A percentile compares a stretch with the other conserved stretches of the same genome.
Evolutionary conservation across 2,888 invertebrate genomes (phyloP).

Genomic region (Gnatocerus cornutus): DNA sequence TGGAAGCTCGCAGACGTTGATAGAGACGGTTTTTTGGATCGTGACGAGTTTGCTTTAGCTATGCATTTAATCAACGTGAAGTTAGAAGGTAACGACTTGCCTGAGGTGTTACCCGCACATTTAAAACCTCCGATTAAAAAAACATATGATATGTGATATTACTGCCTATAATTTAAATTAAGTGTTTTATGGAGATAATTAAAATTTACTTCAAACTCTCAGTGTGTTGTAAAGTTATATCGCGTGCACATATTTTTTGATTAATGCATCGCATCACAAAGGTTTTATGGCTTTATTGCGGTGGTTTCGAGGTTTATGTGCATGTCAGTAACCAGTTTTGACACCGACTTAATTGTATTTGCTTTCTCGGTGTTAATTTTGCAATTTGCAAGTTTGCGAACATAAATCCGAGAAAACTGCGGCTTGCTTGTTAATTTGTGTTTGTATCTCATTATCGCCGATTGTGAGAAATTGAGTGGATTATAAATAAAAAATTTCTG

Average conservation of each 20-base stretch:
- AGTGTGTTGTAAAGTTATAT: slow-evolving; percentile 12
- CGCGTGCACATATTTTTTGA: slow-evolving; percentile 22
- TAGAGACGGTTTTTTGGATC: slow-evolving; percentile 94
- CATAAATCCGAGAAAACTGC: background rate
- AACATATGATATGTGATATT: slow-evolving; percentile 21
- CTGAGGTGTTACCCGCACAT: slow-evolving; percentile 89
- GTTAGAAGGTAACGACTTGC: slow-evolving; percentile 94
- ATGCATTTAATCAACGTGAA: slow-evolving; percentile 97
- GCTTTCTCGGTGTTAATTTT: slow-evolving; percentile 23
- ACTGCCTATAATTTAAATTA: slow-evolving; percentile 27
- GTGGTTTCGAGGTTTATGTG: slow-evolving; percentile 14
- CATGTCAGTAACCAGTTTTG: slow-evolving; percentile 20
- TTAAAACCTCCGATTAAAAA: slow-evolving; percentile 90
- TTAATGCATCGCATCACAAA: slow-evolving; percentile 6
- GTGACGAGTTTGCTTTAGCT: slow-evolving; percentile 97
- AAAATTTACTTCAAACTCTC: slow-evolving; percentile 28
- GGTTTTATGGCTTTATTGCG: slow-evolving; percentile 31
- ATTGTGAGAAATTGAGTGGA: too few species aligned
- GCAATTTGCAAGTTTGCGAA: slow-evolving; percentile 18
- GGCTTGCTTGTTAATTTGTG: slow-evolving; percentile 4
- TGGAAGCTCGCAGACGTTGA: slow-evolving; percentile 99
- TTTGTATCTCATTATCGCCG: background rate
- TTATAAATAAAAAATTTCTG: too few species aligned
- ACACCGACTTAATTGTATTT: slow-evolving; percentile 19
- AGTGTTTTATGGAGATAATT: slow-evolving; percentile 35